A percentile compares a stretch with the other conserved stretches of the same genome.
Evolutionary conservation across 2,888 invertebrate species (phyloP).

Genomic region (Drosophila ezoana): DNA sequence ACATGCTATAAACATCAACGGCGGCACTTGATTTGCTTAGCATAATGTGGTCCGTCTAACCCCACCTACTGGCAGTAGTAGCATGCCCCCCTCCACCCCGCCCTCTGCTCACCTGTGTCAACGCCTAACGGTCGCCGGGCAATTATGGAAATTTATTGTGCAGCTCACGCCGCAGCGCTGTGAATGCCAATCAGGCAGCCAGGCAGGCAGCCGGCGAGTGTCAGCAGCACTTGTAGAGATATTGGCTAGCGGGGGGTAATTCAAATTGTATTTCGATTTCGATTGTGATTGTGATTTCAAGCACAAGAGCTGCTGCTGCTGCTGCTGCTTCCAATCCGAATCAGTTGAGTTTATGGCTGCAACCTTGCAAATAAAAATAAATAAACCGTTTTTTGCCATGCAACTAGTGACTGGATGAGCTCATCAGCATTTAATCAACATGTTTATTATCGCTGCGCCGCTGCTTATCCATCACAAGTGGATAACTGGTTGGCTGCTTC

Average conservation of each 20-base stretch:
- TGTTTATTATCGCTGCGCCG: slow-evolving; percentile 30
- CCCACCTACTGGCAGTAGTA: neutral
- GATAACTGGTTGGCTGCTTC: slow-evolving; percentile 24
- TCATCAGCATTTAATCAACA: slow-evolving; percentile 45
- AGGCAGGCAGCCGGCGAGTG: slow-evolving; percentile 33
- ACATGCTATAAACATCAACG: slow-evolving; percentile 65
- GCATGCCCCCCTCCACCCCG: neutral
- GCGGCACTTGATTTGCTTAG: slow-evolving; percentile 64
- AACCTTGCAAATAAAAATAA: slow-evolving; percentile 40
- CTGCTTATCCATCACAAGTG: slow-evolving; percentile 39
- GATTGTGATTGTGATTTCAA: slow-evolving; percentile 47
- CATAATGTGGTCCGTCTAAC: slow-evolving; percentile 39
- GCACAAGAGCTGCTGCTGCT: slow-evolving; percentile 37
- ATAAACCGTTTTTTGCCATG: slow-evolving; percentile 13
- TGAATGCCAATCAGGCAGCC: slow-evolving; percentile 68
- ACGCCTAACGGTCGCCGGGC: slow-evolving; percentile 66
- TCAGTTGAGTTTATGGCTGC: slow-evolving; percentile 31
- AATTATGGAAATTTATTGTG: slow-evolving; percentile 79
- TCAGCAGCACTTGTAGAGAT: slow-evolving; percentile 23
- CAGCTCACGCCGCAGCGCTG: slow-evolving; percentile 52
- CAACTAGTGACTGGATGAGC: slow-evolving; percentile 37
- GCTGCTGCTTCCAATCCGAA: slow-evolving; percentile 18
- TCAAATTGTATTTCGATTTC: slow-evolving; percentile 18
- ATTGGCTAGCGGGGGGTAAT: neutral
- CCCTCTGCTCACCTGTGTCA: slow-evolving; percentile 24